Conservation (phyloP, 2,797 vertebrate genomes). For the Fundulus diaphanus region DNA sequence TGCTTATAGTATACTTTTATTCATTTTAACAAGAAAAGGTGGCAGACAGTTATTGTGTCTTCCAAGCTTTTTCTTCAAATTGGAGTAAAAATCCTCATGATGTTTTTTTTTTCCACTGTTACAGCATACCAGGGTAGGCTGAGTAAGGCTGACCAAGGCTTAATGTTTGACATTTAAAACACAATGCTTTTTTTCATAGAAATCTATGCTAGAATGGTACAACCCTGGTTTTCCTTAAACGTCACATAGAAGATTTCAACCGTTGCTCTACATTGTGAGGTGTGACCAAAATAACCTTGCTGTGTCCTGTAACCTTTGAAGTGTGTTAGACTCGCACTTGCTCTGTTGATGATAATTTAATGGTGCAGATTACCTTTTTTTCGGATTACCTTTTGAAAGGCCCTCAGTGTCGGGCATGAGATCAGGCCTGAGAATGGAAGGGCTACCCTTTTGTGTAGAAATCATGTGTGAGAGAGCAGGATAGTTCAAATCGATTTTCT, state of each 20-base stretch:
- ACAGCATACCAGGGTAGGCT: neutral
- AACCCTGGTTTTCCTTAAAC: neutral
- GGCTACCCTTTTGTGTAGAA: slow-evolving; percentile 22
- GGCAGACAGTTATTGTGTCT: neutral
- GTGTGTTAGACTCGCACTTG: slow-evolving; percentile 42
- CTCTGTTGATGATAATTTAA: slow-evolving; percentile 67
- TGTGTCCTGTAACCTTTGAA: slow-evolving; percentile 62
- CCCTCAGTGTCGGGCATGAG: slow-evolving; percentile 35
- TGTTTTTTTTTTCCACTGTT: neutral
- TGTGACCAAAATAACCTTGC: slow-evolving; percentile 46
- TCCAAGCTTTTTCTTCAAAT: neutral
- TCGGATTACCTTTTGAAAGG: slow-evolving; percentile 36
- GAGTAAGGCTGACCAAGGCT: neutral
- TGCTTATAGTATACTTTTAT: neutral
- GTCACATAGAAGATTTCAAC: neutral
- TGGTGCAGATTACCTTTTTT: slow-evolving; percentile 61
- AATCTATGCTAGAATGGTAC: neutral
- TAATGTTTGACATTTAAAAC: neutral
- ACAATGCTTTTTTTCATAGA: neutral
- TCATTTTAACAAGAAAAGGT: neutral
- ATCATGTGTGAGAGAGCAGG: slow-evolving; percentile 22
- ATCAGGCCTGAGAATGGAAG: slow-evolving; percentile 22
- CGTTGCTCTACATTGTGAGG: slow-evolving; percentile 19
- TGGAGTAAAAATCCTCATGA: neutral
- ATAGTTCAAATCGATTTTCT: slow-evolving; percentile 70